Evolutionary conservation across 2,113 vertebrate species (phyloP), one percentile per base, ranked within the genome.

Genomic region (Oryzias curvinotus): DNA sequence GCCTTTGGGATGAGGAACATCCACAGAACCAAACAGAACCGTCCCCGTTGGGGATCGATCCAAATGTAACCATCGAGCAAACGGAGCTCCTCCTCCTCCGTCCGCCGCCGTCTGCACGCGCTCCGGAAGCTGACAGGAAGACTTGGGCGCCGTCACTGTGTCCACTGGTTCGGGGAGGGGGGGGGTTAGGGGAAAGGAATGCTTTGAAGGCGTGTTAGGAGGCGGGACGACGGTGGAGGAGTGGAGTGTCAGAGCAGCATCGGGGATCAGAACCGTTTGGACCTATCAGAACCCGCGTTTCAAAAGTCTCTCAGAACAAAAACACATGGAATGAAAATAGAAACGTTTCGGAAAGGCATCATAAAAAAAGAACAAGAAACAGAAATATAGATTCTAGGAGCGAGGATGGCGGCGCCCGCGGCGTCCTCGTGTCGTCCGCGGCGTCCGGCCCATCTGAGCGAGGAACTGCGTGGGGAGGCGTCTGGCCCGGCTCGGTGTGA

Each of bases 401-500:
- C 59, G 71, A 75, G 75, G 72, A 84, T 79, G 87, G 75, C 36
- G 21, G 21, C 21, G 21, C 3, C 21, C 63, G 77, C 67, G 75
- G 77, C 30, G 65, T 83, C 65, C 54, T 62, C 45, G 28, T 60
- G 57, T 65, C 67, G 58, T 76, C 57, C 81, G 72, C 80, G 73
- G 74, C 75, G 41, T 75, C 64, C 70, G 64, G 73, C 53, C 52
- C 42, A 63, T 87, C 80, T 82, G 80, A 75, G 71, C 71, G 75
- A 74, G 60, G 80, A 70, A 54, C 66, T 58, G 68, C 26, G 65
- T 23, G 76, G 48, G 70, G 81, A 71, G 25, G 49, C 54, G 49
- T 66, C 85, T 90, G 89, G 90, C 91, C 88, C 82, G 77, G 78
- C 75, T 60, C 66, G 12, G 60, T 49, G 43, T n/a, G 54, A 83